phyloP scores from a whole-genome alignment of 2,888 invertebrate genomes.

The Crematogaster levior region DNA sequence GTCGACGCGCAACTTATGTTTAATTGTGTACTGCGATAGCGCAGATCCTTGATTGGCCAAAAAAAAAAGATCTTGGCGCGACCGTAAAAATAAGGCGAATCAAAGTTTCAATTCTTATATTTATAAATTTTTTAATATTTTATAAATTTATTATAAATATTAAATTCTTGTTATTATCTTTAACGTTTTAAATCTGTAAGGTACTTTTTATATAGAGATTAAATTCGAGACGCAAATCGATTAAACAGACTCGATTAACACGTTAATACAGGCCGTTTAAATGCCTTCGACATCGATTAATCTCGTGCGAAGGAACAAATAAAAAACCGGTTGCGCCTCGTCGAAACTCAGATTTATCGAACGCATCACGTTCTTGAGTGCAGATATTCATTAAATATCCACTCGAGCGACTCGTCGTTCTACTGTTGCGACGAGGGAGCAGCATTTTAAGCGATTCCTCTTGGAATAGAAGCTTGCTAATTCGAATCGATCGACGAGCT shows the following conservation, averaged over 20 bases:
- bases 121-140: too few relatives aligned
- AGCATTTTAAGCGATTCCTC: constrained; percentile 13
- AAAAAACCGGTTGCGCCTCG: constrained; percentile 3
- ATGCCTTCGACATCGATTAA: constrained; percentile 14
- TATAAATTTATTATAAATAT: too few relatives aligned
- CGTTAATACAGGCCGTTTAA: constrained; percentile 1
- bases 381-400: constrained; percentile 39
- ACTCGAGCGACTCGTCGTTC: background rate
- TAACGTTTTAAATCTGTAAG: background rate
- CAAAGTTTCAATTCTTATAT: too few relatives aligned
- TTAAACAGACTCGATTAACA: constrained; percentile 21
- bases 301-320: background rate
- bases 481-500: constrained; percentile 8
- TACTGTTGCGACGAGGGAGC: background rate
- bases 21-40: too few relatives aligned
- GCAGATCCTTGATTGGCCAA: too few relatives aligned
- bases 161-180: background rate
- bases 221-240: background rate
- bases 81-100: too few relatives aligned
- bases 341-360: constrained; percentile 34
- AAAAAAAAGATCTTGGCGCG: too few relatives aligned
- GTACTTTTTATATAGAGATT: background rate
- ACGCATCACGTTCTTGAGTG: constrained; percentile 17
- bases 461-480: constrained; percentile 16
- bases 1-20: too few relatives aligned